Evolutionary conservation across 2,113 vertebrate species (phyloP).

Genomic region (zebrafish (Danio rerio)): GRCz12tu NC_133191.1:36937501-36938000

Average conservation of each 20-base stretch:
- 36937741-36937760: not conserved
- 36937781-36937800: no score
- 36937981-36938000: no score
- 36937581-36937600: conserved; percentile 29
- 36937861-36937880: no score
- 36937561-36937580: conserved; percentile 57
- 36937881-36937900: no score
- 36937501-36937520: conserved; percentile 66
- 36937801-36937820: no score
- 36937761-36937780: no score
- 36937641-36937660: conserved; percentile 21
- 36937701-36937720: not conserved
- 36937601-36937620: conserved; percentile 14
- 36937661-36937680: conserved; percentile 11
- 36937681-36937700: conserved; percentile 9
- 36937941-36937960: no score
- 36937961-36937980: no score
- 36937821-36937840: no score
- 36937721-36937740: conserved; percentile 7
- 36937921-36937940: no score
- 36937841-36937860: no score
- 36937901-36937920: no score
- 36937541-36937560: conserved; percentile 63
- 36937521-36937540: conserved; percentile 65
- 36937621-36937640: conserved; percentile 27